Percentiles rank a stretch among this genome's conserved stretches.
These are phyloP conservation scores for Celastrina argiolus DNA, from an alignment of 2,888 invertebrate genomes.

Conservation along the genomic window DNA sequence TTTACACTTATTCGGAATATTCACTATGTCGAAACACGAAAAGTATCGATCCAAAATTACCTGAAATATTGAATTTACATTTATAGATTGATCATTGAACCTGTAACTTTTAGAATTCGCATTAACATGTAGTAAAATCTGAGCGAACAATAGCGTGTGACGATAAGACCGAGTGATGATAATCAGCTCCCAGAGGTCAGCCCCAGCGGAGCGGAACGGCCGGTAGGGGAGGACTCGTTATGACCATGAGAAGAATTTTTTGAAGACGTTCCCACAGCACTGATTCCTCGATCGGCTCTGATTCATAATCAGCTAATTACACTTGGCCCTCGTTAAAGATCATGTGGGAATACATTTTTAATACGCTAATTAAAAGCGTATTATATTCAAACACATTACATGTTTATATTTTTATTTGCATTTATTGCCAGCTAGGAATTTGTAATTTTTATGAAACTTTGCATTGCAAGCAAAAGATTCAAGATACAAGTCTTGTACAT, in stretches of 20 bases:
- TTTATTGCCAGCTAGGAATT: neutral
- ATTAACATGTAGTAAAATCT: conserved; percentile 46
- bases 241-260: conserved; percentile 70
- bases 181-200: conserved; percentile 72
- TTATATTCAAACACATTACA: conserved; percentile 21
- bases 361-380: conserved; percentile 24
- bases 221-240: conserved; percentile 68
- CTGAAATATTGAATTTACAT: neutral
- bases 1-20: no score
- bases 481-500: no score
- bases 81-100: neutral
- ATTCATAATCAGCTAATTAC: conserved; percentile 72
- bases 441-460: neutral
- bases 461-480: neutral
- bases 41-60: neutral
- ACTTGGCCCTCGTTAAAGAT: conserved; percentile 36
- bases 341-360: conserved; percentile 30
- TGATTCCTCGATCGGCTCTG: conserved; percentile 71
- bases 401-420: conserved; percentile 20
- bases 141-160: conserved; percentile 66
- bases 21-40: no score
- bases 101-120: neutral
- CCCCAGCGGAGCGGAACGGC: conserved; percentile 65
- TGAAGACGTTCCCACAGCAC: conserved; percentile 74
- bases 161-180: conserved; percentile 70